Evolutionary conservation across 2,888 invertebrate genomes (phyloP), one percentile per base, ranked within the genome.

Genomic region (Diadegma fenestrale): DNA sequence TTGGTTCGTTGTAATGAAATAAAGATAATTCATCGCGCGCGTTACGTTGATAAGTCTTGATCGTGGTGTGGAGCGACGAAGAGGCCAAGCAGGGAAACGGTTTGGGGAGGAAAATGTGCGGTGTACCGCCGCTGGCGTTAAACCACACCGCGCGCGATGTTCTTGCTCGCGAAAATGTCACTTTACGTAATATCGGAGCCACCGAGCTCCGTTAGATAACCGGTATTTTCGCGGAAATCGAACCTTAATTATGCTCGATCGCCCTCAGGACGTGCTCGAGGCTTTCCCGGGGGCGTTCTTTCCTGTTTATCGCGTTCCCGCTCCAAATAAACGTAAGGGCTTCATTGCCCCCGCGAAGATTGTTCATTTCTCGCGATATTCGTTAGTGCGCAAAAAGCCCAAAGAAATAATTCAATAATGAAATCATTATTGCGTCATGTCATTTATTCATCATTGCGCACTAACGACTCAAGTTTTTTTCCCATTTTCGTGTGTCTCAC

Each of bases 141-240:
- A 54, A 63, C 68, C 73, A 64, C 66, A 73, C 33, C 58, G 41
- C 58, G 37, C 58, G 41, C 63, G 63, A 79, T 76, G 79, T 64
- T 73, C 86, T 87, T 86, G 83, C 88, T 82, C 88, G 87, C 88
- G 89, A 91, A 91, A 91, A 91, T 92, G 90, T 92, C 90, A 89
- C 87, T 90, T 91, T 91, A 91, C 88, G 91, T 91, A 91, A 91
- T 84, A 87, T 51, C 10, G 77, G 58, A 58, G 14, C 14, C 84
- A 85, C 26, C 61, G 80, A 61, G 82, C 84, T 48, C 75, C 82
- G 88, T 89, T 91, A 89, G 83, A 90, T 92, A 91, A 92, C 91
- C 88, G 87, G 90, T 87, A 89, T 89, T 85, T 58, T 88, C 87
- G 83, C 88, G 91, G 90, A 90, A 91, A 90, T 88, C 87, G 75